Base-by-base conservation (phyloP, 2,113 vertebrate genomes). In the Corydoras sp. region DNA sequence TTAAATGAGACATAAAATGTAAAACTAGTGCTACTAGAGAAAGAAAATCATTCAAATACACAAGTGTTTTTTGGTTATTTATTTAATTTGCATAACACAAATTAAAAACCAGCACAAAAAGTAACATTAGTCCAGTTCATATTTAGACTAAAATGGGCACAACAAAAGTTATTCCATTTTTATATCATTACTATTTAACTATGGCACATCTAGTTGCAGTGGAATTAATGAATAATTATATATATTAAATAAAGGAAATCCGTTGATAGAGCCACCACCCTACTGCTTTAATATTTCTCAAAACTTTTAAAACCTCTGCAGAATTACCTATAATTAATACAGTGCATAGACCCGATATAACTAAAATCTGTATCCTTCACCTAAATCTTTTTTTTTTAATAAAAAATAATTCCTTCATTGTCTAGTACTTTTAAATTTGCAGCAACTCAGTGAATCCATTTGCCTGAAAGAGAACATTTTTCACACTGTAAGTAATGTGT, bases 401-500 rank as follows among this genome's bases (percentile, higher is more conserved):
- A 43, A 43, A 43, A 43, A 43, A 43, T 4, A 8, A 53, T 55
- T 48, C 14, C 61, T 64, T 65, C 15, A 50, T 50, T 58, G 50
- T 24, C 14, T 0, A 49, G 18, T 24, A 3, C 12, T 55, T 6
- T 50, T 72, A 3, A 9, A 58, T 50, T 72, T 50, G 11, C 35
- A 73, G 72, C 29, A n/a, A 14, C 14, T 89, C 77, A 89, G 76
- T 80, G 85, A 9, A 54, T 62, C 89, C 89, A 90, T 80, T 90
- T 89, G 0, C 83, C 90, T 91, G 83, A 65, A 76, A 75, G 35
- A 65, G 15, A 59, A 77, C 18, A 14, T 6, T 10, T 69, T 9
- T 43, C 55, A 53, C 24, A 3, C 68, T 66, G 71, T 60, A 43
- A 15, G 3, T 13, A 35, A 3, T 24, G 11, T 10, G 43, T 5